Base-by-base conservation (phyloP, 2,888 invertebrate species). In the Acronicta alni region DNA sequence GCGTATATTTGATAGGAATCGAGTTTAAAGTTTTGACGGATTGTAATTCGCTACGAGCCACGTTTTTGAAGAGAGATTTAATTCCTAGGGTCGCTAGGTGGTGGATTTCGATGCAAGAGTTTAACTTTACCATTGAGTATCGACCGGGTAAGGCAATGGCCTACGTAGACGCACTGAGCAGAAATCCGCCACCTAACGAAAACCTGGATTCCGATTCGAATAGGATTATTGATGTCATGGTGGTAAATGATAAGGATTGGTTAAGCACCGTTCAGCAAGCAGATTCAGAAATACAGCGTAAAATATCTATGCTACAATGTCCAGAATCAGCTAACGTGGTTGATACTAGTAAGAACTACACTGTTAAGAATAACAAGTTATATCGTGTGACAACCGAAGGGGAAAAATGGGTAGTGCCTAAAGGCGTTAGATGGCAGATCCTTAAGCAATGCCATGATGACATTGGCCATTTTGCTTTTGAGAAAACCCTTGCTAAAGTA, bases 31-130 rank as follows among this genome's bases (percentile, higher is more conserved):
- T 44, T 7, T 1, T 44, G 1, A 44, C 44, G 3, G 44, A 44
- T 44, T 44, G 44, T 5, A 44, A 44, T 12, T 26, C 44, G 1
- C 12, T 44, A 10, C 15, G 30, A 4, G 26, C 30, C 1, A 44
- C 44, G 0, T 30, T 44, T 9, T 6, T 6, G 7, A 44, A 30
- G 9, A 15, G 30, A 12, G 44, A 44, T 15, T 14, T 44, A 18
- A n/a, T 44, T 4, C 44, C 44, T 0, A 1, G 44, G 2, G 44
- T 44, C 3, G 44, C 44, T 10, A 10, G 44, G 4, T 44, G 44
- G 44, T 44, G 44, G 44, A 9, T 12, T 9, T 5, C 10, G 9
- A 44, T 44, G 26, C 44, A 44, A 18, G 44, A 44, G 16, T 44
- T 44, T 6, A 16, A 44, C 14, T 44, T 26, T 26, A 16, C 5